phyloP scores from a whole-genome alignment of 1,140 invertebrate genomes.

The Drosophila littoralis region DNA sequence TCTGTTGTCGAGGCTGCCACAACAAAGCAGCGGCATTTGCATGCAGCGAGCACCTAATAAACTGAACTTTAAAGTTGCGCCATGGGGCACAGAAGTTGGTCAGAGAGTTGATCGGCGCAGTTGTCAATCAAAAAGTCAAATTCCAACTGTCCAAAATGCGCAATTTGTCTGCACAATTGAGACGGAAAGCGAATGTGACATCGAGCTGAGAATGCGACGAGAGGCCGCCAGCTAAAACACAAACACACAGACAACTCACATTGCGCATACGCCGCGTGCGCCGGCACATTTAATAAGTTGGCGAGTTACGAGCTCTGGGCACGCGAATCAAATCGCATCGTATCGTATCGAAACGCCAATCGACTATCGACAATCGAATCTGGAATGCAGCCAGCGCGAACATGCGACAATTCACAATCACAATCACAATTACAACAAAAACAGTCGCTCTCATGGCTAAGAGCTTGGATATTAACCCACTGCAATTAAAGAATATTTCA shows the following conservation, averaged over 20 bases:
- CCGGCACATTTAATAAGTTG: conserved; percentile 51
- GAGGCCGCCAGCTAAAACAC: conserved; percentile 19
- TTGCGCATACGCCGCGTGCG: conserved; percentile 75
- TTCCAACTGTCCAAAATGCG: conserved; percentile 74
- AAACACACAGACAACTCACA: not conserved
- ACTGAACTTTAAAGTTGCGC: conserved; percentile 62
- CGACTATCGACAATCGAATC: conserved; percentile 46
- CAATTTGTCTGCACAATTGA: conserved; percentile 79
- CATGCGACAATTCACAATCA: conserved; percentile 22
- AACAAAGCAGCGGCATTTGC: conserved; percentile 40
- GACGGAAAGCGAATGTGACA: conserved; percentile 81
- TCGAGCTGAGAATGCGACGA: conserved; percentile 56
- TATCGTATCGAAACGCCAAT: conserved; percentile 25
- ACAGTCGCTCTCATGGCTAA: not conserved
- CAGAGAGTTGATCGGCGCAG: conserved; percentile 52
- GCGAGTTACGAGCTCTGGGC: conserved; percentile 39
- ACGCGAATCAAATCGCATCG: conserved; percentile 40
- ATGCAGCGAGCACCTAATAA: conserved; percentile 39
- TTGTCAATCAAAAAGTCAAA: conserved; percentile 83
- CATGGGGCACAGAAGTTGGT: conserved; percentile 48
- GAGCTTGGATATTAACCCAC: conserved; percentile 14
- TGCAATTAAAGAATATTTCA: conserved; percentile 15
- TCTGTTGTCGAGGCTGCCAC: conserved; percentile 69
- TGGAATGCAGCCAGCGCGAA: conserved; percentile 59
- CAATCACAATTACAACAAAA: conserved; percentile 12